Percentiles rank a stretch among this genome's conserved stretches.
These are phyloP conservation scores for Myotis pilosus DNA, from an alignment of 2,797 vertebrate genomes.

Conservation along the genomic window DNA sequence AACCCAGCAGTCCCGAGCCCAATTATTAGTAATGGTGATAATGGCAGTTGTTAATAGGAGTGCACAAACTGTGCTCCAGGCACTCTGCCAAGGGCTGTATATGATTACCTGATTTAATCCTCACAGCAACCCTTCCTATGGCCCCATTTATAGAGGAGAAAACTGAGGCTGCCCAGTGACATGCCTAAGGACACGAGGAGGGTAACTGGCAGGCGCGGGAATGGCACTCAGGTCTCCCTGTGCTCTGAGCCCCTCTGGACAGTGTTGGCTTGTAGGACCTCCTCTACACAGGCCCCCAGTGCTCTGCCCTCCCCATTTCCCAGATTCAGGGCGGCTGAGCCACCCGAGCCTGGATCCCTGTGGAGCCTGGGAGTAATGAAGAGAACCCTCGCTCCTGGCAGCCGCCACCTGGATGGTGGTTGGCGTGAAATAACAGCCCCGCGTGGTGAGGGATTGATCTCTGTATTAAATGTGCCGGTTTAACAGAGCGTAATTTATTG, in stretches of 20 bases:
- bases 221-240: not conserved
- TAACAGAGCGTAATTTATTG: slow-evolving; percentile 64
- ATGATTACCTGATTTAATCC: not conserved
- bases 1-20: not conserved
- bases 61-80: not conserved
- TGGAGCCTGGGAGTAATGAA: not conserved
- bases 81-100: not conserved
- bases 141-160: not conserved
- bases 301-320: not conserved
- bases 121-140: not conserved
- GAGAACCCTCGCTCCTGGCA: not conserved
- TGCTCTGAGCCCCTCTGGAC: not conserved
- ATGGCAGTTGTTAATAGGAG: not conserved
- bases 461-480: slow-evolving; percentile 51
- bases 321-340: not conserved
- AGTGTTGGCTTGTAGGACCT: not conserved
- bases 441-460: slow-evolving; percentile 7
- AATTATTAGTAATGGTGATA: not conserved
- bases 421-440: not conserved
- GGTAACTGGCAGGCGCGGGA: not conserved
- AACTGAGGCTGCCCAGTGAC: too few relatives aligned
- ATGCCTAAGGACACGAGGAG: not conserved
- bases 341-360: fast-evolving
- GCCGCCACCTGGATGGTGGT: not conserved
- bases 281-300: fast-evolving